phyloP scores from a whole-genome alignment of 2,888 invertebrate genomes.

The Dexiosoma caninum region DNA sequence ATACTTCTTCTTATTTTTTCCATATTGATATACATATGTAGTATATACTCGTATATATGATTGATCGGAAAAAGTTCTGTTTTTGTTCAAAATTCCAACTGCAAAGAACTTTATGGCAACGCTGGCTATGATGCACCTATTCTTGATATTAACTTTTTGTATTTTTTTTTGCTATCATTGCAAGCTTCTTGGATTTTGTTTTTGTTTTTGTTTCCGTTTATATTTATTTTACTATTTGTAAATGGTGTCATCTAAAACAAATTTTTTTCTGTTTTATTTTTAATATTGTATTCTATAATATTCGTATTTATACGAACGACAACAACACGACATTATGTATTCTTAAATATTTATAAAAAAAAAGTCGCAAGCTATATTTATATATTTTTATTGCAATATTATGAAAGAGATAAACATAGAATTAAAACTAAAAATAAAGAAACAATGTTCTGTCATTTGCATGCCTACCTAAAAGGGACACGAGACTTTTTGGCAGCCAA shows the following conservation, averaged over 20 bases:
- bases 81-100: no score
- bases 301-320: background rate
- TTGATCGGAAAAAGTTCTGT: no score
- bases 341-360: slow-evolving; percentile 14
- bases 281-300: slow-evolving; percentile 41
- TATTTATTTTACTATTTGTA: background rate
- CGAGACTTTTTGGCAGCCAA: slow-evolving; percentile 63
- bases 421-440: slow-evolving; percentile 1
- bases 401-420: slow-evolving; percentile 35
- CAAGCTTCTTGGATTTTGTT: slow-evolving; percentile 1
- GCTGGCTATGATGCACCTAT: no score
- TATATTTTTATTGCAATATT: slow-evolving; percentile 9
- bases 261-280: background rate
- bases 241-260: background rate
- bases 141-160: no score
- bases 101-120: no score
- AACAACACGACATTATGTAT: slow-evolving; percentile 22
- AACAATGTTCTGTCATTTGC: background rate
- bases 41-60: no score
- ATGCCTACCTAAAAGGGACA: slow-evolving; percentile 48
- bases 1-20: no score
- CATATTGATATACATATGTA: no score
- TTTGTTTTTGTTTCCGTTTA: background rate
- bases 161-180: no score
- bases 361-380: slow-evolving; percentile 11